These are phyloP conservation scores for Drosophila neonasuta DNA, from an alignment of 2,888 invertebrate genomes.

Conservation along the genomic window DNA sequence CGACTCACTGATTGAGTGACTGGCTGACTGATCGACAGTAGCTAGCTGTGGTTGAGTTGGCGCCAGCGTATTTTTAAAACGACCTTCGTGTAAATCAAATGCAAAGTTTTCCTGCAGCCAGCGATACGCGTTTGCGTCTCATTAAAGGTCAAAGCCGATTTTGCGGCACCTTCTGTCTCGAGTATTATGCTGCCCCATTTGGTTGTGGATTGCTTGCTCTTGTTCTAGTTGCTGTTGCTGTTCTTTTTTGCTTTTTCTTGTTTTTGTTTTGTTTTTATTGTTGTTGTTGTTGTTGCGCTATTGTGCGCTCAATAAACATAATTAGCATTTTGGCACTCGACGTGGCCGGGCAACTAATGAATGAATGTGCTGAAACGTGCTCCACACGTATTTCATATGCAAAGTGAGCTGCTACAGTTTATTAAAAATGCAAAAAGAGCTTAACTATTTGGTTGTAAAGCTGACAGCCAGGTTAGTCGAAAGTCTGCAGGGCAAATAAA, in stretches of 20 bases:
- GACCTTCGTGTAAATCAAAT: slow-evolving; percentile 73
- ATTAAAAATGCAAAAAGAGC: slow-evolving; percentile 73
- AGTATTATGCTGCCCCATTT: slow-evolving; percentile 11
- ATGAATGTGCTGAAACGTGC: slow-evolving; percentile 62
- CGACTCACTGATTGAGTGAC: slow-evolving; percentile 25
- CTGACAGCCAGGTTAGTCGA: slow-evolving; percentile 52
- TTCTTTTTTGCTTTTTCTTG: slow-evolving; percentile 20
- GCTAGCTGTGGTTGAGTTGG: slow-evolving; percentile 39
- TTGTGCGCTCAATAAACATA: slow-evolving; percentile 71
- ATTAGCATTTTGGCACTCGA: slow-evolving; percentile 75
- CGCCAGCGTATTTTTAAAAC: slow-evolving; percentile 69
- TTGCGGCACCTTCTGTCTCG: slow-evolving; percentile 41
- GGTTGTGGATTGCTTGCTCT: neutral
- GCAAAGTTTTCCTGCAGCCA: slow-evolving; percentile 64
- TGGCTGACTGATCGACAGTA: slow-evolving; percentile 56
- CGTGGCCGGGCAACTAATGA: slow-evolving; percentile 66
- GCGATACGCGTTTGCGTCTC: slow-evolving; percentile 62
- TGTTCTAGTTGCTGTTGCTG: slow-evolving; percentile 14
- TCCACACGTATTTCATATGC: slow-evolving; percentile 58
- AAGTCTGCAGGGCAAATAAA: slow-evolving; percentile 70
- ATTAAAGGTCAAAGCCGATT: slow-evolving; percentile 75
- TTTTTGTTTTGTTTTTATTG: slow-evolving; percentile 8
- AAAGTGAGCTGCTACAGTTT: slow-evolving; percentile 64
- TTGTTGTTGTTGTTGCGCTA: slow-evolving; percentile 48
- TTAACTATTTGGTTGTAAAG: slow-evolving; percentile 70